A percentile compares a stretch with the other conserved stretches of the same genome.
These are phyloP conservation scores for Capitulum mitella DNA, from an alignment of 2,888 invertebrate species.

Conservation along the genomic window DNA sequence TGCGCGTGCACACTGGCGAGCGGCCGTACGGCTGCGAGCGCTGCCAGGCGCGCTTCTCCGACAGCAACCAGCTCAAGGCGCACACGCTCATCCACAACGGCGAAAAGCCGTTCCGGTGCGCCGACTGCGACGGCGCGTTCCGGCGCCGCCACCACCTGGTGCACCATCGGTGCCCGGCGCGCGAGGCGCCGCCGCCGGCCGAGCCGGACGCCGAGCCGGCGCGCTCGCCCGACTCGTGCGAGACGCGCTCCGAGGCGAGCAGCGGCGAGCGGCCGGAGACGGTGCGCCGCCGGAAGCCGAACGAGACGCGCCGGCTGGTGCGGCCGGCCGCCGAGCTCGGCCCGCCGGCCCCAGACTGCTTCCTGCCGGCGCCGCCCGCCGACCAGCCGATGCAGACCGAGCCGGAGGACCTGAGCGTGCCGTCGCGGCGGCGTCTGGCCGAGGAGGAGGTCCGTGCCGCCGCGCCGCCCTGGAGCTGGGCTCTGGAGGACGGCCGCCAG, in stretches of 20 bases:
- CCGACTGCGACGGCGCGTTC: slow-evolving; percentile 68
- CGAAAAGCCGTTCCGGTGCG: slow-evolving; percentile 79
- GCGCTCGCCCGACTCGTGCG: slow-evolving; percentile 40
- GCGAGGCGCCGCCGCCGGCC: slow-evolving; percentile 34
- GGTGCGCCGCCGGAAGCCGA: slow-evolving; percentile 44
- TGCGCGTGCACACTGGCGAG: slow-evolving; percentile 86
- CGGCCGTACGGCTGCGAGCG: slow-evolving; percentile 76
- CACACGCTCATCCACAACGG: slow-evolving; percentile 82
- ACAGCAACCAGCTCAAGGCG: slow-evolving; percentile 84
- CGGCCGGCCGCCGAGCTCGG: slow-evolving; percentile 27
- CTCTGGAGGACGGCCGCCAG: not conserved
- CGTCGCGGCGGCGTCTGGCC: not conserved
- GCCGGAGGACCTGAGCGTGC: slow-evolving; percentile 64
- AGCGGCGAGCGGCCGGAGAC: slow-evolving; percentile 40
- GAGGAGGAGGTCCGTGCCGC: not conserved
- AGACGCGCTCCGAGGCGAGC: slow-evolving; percentile 23
- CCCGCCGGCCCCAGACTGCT: not conserved
- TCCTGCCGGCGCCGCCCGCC: slow-evolving; percentile 22
- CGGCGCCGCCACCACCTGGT: slow-evolving; percentile 76
- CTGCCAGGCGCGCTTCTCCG: slow-evolving; percentile 78
- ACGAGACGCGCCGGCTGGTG: slow-evolving; percentile 43
- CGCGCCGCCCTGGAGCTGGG: not conserved
- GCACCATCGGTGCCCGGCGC: slow-evolving; percentile 68
- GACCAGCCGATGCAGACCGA: slow-evolving; percentile 62
- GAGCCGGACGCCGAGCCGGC: slow-evolving; percentile 40